Percentiles rank a stretch among this genome's conserved stretches.
These are phyloP conservation scores for Cercopithecus mona DNA, from an alignment of 2,113 vertebrate species.

Conservation along the genomic window DNA sequence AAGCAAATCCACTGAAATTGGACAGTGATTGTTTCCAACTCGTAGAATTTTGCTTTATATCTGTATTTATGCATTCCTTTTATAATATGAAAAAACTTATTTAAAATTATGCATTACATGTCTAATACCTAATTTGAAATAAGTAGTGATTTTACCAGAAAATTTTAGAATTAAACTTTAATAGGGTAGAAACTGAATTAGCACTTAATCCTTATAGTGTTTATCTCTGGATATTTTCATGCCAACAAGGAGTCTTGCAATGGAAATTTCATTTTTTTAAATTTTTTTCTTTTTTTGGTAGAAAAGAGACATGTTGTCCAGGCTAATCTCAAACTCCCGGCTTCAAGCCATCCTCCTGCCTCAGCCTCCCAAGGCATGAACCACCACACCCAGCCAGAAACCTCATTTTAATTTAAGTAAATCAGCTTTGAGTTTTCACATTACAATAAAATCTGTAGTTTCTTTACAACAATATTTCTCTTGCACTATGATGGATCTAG, in stretches of 20 bases:
- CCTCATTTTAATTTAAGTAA: constrained; percentile 30
- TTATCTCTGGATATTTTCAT: neutral
- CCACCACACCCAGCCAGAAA: no score
- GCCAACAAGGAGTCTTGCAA: neutral
- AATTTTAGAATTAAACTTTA: constrained; percentile 37
- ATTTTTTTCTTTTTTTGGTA: no score
- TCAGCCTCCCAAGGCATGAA: no score
- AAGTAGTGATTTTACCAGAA: neutral
- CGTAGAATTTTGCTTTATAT: neutral
- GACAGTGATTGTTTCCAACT: neutral
- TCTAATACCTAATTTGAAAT: neutral
- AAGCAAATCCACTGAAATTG: neutral
- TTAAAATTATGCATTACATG: neutral
- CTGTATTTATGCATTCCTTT: neutral
- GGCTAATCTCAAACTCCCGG: no score
- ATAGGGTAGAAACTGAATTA: constrained; percentile 4
- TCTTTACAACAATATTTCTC: constrained; percentile 27
- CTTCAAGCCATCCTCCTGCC: no score
- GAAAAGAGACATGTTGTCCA: no score
- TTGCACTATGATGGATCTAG: neutral
- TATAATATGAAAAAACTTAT: neutral
- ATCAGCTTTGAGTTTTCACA: neutral
- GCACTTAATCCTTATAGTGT: neutral
- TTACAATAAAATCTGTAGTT: constrained; percentile 2
- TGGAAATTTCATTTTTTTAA: neutral